phyloP scores from a whole-genome alignment of 2,113 vertebrate species.

The Philantomba maxwellii region DNA sequence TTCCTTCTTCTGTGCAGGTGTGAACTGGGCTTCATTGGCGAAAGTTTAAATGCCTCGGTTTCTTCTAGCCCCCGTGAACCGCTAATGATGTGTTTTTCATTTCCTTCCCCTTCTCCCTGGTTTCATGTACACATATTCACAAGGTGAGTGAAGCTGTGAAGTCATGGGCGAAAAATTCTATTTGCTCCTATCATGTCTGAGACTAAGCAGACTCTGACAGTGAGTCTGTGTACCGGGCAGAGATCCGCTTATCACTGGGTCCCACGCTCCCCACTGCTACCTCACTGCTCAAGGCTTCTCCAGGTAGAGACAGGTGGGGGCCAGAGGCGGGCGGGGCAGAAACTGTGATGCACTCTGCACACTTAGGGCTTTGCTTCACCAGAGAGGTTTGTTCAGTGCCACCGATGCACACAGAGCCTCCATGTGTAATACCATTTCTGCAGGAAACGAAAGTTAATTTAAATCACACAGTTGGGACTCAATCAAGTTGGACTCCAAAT shows the following conservation, averaged over 20 bases:
- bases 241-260: no score
- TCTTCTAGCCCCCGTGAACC: not conserved
- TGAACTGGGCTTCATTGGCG: not conserved
- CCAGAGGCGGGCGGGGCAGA: accelerated
- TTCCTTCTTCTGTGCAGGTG: not conserved
- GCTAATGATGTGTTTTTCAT: not conserved
- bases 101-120: not conserved
- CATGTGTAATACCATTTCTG: not conserved
- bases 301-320: not conserved
- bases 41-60: conserved; percentile 64
- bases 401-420: not conserved
- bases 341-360: no score
- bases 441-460: not conserved
- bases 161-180: not conserved
- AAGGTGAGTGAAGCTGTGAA: not conserved
- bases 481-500: not conserved
- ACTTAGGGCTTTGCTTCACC: not conserved
- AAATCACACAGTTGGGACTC: not conserved
- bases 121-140: not conserved
- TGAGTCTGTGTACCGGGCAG: accelerated
- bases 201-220: not conserved
- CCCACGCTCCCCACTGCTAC: not conserved
- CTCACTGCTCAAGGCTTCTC: not conserved
- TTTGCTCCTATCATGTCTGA: not conserved
- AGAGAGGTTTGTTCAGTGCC: not conserved